Base-by-base conservation (phyloP, 1,140 invertebrate species). In the Monomorium pharaonis region DNA sequence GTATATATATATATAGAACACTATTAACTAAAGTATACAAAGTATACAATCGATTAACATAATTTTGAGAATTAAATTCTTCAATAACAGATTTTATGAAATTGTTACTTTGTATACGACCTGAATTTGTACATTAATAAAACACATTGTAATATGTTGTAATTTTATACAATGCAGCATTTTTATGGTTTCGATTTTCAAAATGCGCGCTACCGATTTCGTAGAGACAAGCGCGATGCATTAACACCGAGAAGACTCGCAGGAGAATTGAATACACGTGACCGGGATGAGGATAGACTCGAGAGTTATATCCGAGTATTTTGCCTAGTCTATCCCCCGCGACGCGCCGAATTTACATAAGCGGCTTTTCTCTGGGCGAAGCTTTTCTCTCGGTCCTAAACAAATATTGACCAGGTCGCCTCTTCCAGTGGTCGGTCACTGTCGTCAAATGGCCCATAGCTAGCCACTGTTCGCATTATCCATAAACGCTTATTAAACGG, bases 301-400 rank as follows among this genome's bases (percentile, higher is more conserved):
- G 76, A 67, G 86, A 90, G 78, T 84, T 88, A 75, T 69, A 84
- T 58, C 30, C 47, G 51, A 81, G 60, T 88, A 80, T 77, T 84
- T 85, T 85, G 69, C 75, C 74, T 76, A 72, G 60, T 74, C 78
- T 84, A 90, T 84, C 76, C 76, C 72, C 44, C 62, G 77, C 77
- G 54, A 74, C 58, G 89, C 72, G 89, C 72, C 88, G 91, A 92
- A 92, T 92, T 92, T 92, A 87, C 91, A 92, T 92, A 92, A 92
- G 91, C 91, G 83, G 91, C 90, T 89, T 92, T 90, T 65, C 86
- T 67, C 74, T 24, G 37, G 60, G 81, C 51, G 56, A 74, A 77
- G 76, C 86, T 92, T 92, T 92, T 90, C 88, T 85, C 69, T 42
- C 62, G 60, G 83, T 90, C 90, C 91, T 92, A 92, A 92, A 89